phyloP scores from a whole-genome alignment of 2,888 invertebrate species.

The Lobophora halterata region DNA sequence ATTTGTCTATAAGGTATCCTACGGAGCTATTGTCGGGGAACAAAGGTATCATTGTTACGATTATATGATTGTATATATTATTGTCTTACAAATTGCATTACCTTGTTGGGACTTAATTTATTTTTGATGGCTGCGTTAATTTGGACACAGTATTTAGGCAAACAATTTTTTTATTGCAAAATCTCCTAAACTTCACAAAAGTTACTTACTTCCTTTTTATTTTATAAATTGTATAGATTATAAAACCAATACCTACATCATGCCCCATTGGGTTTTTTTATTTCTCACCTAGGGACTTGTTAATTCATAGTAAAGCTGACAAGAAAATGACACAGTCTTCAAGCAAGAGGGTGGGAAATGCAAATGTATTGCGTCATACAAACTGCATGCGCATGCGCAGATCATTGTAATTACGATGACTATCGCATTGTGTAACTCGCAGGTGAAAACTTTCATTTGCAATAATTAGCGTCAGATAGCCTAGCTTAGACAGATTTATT shows the following conservation, averaged over 20 bases:
- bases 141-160: not conserved
- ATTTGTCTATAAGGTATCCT: conserved; percentile 15
- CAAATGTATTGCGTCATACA: conserved; percentile 10
- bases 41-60: conserved; percentile 38
- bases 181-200: no score
- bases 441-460: not conserved
- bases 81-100: conserved; percentile 31
- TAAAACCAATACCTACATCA: no score
- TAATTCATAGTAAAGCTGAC: conserved; percentile 3
- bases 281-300: no score
- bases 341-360: conserved; percentile 16
- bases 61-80: no score
- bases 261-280: no score
- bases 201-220: no score
- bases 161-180: not conserved
- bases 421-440: conserved; percentile 14
- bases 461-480: not conserved
- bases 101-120: conserved; percentile 20
- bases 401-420: conserved; percentile 12
- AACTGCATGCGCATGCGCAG: conserved; percentile 1
- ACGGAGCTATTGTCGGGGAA: conserved; percentile 33
- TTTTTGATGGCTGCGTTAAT: conserved; percentile 29
- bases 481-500: not conserved
- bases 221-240: no score
- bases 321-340: conserved; percentile 6